A percentile compares a stretch with the other conserved stretches of the same genome.
phyloP scores from a whole-genome alignment of 2,113 vertebrate species.

The Scartelaos histophorus region DNA sequence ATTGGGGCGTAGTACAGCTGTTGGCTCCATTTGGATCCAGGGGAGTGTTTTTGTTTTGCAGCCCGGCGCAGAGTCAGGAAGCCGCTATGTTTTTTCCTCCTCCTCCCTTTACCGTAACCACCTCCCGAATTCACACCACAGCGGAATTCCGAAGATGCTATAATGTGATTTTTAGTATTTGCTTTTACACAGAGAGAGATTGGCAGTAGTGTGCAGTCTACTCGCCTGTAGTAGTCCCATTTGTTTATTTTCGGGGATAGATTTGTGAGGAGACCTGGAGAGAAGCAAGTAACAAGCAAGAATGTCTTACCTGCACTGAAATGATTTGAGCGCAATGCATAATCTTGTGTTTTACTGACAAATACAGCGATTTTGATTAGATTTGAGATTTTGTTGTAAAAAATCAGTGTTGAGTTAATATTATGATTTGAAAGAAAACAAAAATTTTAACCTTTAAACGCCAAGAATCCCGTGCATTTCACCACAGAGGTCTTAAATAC shows the following conservation, averaged over 20 bases:
- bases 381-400: not conserved
- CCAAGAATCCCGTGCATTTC: not conserved
- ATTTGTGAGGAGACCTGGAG: not conserved
- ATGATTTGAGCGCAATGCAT: not conserved
- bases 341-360: not conserved
- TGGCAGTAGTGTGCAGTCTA: not conserved
- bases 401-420: not conserved
- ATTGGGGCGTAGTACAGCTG: not conserved
- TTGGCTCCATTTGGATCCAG: not conserved
- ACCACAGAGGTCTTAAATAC: too few species aligned
- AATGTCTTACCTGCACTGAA: not conserved
- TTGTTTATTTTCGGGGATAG: not conserved
- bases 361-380: not conserved
- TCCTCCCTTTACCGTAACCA: not conserved
- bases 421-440: too few species aligned
- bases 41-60: slow-evolving; percentile 18
- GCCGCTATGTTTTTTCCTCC: slow-evolving; percentile 16
- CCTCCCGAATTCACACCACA: slow-evolving; percentile 3
- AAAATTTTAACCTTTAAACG: not conserved
- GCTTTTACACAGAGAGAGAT: not conserved
- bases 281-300: not conserved
- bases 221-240: not conserved
- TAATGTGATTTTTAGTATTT: not conserved
- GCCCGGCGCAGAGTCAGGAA: slow-evolving; percentile 19
- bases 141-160: not conserved